Evolutionary conservation across 2,797 vertebrate species (phyloP), one percentile per base, ranked within the genome.

Genomic region (Neosilurus hyrtlii): DNA sequence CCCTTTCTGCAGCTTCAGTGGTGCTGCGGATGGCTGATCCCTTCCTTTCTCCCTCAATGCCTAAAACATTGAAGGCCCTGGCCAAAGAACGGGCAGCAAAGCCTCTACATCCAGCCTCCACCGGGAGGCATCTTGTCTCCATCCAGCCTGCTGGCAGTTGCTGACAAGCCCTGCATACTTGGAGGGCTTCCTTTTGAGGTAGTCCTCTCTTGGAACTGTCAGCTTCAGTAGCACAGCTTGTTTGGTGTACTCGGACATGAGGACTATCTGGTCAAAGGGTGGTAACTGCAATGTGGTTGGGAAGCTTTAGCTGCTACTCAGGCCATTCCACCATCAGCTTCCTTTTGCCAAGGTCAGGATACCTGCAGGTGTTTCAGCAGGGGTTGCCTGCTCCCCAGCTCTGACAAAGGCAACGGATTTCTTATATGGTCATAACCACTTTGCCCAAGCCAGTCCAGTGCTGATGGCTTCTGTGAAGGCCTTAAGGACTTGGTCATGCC

Each of bases 401-500:
- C 30, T 71, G 22, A 81, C 37, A 22, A 72, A 61, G 15, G 4
- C 10, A 51, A 72, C 72, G 20, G 30, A 62, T 20, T 59, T 24
- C 57, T 81, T 81, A 73, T 66, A 56, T 22, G 49, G 57, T 30
- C 0, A 0, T n/a, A 20, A 63, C 65, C 6, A 2, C n/a, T 81
- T 57, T 65, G 59, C 43, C 35, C 71, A 65, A n/a, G 24, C 72
- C 43, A 82, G 15, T 68, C 56, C 82, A 52, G 43, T 68, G 43
- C 71, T 76, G 70, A 82, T 82, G 43, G 59, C 78, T 83, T 84
- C 67, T 20, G 73, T 20, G 3, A 86, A 75, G 68, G 74, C 61
- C 74, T 79, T 84, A 6, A 84, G 80, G 35, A 84, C 79, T 51
- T 68, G 79, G n/a, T 86, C n/a, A 5, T 82, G 70, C 54, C 68